Evolutionary conservation across 2,797 vertebrate genomes (phyloP), one percentile per base, ranked within the genome.

Genomic region (Emys orbicularis): DNA sequence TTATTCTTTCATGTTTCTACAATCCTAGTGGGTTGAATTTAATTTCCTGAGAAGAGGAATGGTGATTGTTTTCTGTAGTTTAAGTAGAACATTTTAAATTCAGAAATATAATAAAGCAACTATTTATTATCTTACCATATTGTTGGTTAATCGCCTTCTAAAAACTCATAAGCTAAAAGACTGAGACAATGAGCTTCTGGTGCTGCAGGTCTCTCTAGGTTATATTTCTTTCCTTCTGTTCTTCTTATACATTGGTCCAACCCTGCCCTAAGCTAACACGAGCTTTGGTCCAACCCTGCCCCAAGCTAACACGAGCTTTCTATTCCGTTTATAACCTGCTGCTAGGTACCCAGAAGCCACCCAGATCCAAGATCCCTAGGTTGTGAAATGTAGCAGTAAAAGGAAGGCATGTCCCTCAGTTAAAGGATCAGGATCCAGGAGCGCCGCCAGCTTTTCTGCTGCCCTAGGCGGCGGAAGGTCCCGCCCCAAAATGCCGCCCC

Each of bases 21-120:
- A 83, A 5, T 34, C 23, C 0, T 0, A 29, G 9, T 15, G 3
- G 18, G 50, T 41, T 29, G 15, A 72, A 27, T 16, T 7, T 12
- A 50, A 21, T 44, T 47, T 57, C 68, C 44, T n/a, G 3, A 16
- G 49, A 52, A 25, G n/a, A 23, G 41, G n/a, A 47, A 77, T 1
- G 8, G 15, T 76, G 0, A 0, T 0, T 0, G 31, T 88, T 61
- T 37, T 25, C 79, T 49, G n/a, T 12, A 23, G 53, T 31, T 56
- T 76, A 34, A 74, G 47, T 11, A 37, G 52, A 8, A 79, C 27
- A 23, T 31, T 56, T 19, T 41, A 6, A 68, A 89, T 53, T 49
- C n/a, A 44, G 54, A n/a, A 16, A 12, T 2, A 3, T 19, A 83
- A 25, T 44, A 47, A 59, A 77, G 74, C 79, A 59, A 29, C 44